A percentile compares a stretch with the other conserved stretches of the same genome.
These are phyloP conservation scores for Zaprionus vittiger DNA, from an alignment of 1,140 invertebrate genomes.

Conservation along the genomic window DNA sequence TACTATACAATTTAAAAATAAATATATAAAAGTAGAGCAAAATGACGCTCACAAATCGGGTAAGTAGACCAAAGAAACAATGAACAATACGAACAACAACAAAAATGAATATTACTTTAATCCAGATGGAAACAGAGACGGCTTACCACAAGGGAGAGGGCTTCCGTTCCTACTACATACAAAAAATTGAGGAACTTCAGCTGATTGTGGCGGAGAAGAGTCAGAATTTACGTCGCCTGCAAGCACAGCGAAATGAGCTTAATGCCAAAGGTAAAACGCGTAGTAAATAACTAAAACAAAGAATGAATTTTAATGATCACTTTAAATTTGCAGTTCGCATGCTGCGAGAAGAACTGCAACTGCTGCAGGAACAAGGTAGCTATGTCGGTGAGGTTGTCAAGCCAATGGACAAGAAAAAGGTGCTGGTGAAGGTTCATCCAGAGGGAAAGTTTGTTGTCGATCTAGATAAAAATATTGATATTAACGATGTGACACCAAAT, in stretches of 20 bases:
- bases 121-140: conserved; percentile 94
- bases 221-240: conserved; percentile 97
- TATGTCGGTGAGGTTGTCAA: conserved; percentile 99
- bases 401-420: conserved; percentile 99
- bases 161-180: conserved; percentile 97
- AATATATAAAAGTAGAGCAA: conserved; percentile 14
- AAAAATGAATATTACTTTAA: background rate
- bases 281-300: background rate
- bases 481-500: conserved; percentile 98
- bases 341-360: conserved; percentile 98
- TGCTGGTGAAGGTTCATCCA: conserved; percentile 99
- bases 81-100: background rate
- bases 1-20: conserved; percentile 4
- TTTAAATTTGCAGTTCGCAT: conserved; percentile 91
- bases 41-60: conserved; percentile 79
- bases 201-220: conserved; percentile 98
- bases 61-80: conserved; percentile 24
- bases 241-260: conserved; percentile 99
- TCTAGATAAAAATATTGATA: conserved; percentile 99
- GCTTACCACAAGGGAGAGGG: conserved; percentile 89
- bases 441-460: conserved; percentile 99
- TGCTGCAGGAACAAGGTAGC: conserved; percentile 99
- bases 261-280: conserved; percentile 96
- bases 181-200: conserved; percentile 98
- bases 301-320: background rate